Evolutionary conservation across 2,113 vertebrate genomes (phyloP), one percentile per base, ranked within the genome.

Genomic region (Lepisosteus osseus): DNA sequence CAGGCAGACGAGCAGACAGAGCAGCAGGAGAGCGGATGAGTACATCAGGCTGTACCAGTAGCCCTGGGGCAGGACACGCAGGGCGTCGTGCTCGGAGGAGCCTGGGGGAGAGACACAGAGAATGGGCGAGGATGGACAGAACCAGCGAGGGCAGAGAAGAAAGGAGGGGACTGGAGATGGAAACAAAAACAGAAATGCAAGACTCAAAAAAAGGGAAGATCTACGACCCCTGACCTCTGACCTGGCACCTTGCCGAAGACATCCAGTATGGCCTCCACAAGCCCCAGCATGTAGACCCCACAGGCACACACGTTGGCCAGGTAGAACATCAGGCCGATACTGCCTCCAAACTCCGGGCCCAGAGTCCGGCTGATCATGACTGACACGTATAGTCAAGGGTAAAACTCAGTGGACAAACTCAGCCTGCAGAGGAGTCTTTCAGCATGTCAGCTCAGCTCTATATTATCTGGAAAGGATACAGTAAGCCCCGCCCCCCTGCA

Each of bases 271-370:
- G 94, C 92, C 74, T 97, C 95, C 80, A 96, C 94, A 40, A 97
- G 91, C 3, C 95, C 95, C 6, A 97, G 91, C 11, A 97, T 87
- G 29, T 94, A 97, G 7, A 95, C 95, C 0, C 94, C 95, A 76
- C 95, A 96, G 1, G 93, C 93, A 54, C 89, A 96, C 63, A 96
- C 93, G 14, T 97, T 97, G 61, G 95, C 95, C 74, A 97, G 72
- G 84, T 92, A 97, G 87, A 96, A 97, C 94, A 97, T 96, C 56
- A 97, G 88, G n/a, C 95, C 95, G 0, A 97, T 96, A 79, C 95
- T 96, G 65, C 95, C 95, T 3, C 95, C 95, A 4, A 97, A 95
- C 85, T 97, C 95, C 0, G 95, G 95, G 4, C 95, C 95, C 76
- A 97, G 82, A 0, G 95, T 95, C 1, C 95, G 89, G 44, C 95